Conservation (phyloP, 2,113 vertebrate species). For the Chamaea fasciata region DNA sequence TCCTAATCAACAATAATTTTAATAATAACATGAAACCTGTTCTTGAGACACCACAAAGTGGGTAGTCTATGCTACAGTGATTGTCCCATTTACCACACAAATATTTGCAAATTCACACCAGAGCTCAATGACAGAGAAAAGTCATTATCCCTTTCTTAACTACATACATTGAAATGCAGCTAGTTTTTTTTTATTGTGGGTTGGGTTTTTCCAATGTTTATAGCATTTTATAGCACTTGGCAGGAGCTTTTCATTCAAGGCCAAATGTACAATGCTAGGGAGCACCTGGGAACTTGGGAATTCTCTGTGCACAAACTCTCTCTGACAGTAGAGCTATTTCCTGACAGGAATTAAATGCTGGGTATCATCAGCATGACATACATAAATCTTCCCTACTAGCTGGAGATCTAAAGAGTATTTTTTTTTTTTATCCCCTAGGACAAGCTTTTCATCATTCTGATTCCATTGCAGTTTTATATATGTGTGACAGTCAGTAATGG, state of each 20-base stretch:
- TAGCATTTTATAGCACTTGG: background rate
- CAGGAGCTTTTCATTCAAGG: background rate
- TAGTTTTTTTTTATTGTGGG: background rate
- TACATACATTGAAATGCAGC: background rate
- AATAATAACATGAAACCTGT: background rate
- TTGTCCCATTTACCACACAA: background rate
- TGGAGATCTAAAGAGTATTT: background rate
- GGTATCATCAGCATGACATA: background rate
- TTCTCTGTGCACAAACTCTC: background rate
- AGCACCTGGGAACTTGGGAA: background rate
- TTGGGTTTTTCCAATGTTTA: background rate
- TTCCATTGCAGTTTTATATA: background rate
- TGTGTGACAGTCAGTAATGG: background rate
- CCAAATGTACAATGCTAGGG: background rate
- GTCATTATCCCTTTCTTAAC: background rate
- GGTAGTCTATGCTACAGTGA: background rate
- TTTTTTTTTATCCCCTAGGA: background rate
- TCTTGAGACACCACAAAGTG: background rate
- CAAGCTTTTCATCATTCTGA: background rate
- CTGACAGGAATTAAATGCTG: background rate
- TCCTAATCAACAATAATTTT: background rate
- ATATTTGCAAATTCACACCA: background rate
- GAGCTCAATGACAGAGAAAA: background rate
- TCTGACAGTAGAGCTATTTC: background rate
- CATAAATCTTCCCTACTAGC: background rate